Base-by-base conservation (phyloP, 1,140 invertebrate species). In the Ephestia elutella region DNA sequence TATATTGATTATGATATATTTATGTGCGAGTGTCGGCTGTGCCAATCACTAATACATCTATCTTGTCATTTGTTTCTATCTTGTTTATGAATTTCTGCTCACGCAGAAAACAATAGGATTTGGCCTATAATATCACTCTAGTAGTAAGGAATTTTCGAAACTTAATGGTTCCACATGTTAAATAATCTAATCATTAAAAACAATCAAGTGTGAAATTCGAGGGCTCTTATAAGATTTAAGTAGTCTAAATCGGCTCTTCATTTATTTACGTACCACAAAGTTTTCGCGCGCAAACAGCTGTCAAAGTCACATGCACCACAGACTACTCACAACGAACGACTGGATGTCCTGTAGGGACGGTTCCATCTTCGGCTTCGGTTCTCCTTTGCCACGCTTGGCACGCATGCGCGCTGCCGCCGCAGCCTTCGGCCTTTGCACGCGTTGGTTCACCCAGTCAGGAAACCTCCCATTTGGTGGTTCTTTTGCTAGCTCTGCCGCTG, bases 401-500 rank as follows among this genome's bases (percentile, higher is more conserved):
- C 86, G 86, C 86, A 76, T 65, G 82, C 81, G 81, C 62, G 68
- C 63, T 19, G 66, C 54, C 5, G 61, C 53, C 35, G 66, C 65
- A 9, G 69, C 74, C 58, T 83, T 82, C 13, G 81, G 80, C 30
- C 83, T 77, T 58, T 86, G 84, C 32, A 81, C 75, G 17, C 77
- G 79, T 49, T 78, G 78, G 63, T 86, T 75, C 57, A 88, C 53
- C 87, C 88, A 89, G 71, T 88, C 85, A 53, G 81, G 65, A 60
- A 87, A 89, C 53, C 88, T 80, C 53, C 80, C 80, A 19, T 71
- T 68, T 0, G 87, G 85, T 2, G 87, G 87, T 58, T 89, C 87
- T 48, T 81, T 83, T 11, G 80, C 75, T 55, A 90, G 69, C 48
- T 89, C 78, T 50, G 77, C 77, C 55, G 85, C 88, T 90, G 67